phyloP scores from a whole-genome alignment of 2,888 invertebrate species.

The Barypeithes pellucidus region DNA sequence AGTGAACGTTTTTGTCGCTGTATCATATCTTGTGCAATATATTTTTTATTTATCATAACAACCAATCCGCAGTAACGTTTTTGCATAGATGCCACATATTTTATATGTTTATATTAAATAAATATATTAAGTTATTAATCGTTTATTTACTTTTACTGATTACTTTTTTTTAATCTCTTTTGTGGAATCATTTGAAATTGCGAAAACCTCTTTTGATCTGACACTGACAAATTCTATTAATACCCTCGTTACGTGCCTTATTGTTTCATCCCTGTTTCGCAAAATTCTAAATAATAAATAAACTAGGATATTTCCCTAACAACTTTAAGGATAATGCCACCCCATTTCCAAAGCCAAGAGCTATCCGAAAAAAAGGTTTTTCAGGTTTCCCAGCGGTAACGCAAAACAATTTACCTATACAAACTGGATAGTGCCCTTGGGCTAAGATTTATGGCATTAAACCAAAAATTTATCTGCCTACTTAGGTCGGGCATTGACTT shows the following conservation, averaged over 20 bases:
- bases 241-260: background rate
- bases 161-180: too few relatives aligned
- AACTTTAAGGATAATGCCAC: background rate
- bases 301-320: background rate
- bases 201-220: too few relatives aligned
- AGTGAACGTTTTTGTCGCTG: too few relatives aligned
- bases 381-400: slow-evolving; percentile 9
- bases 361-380: slow-evolving; percentile 6
- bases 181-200: too few relatives aligned
- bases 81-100: too few relatives aligned
- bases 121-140: too few relatives aligned
- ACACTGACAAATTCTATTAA: too few relatives aligned
- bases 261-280: background rate
- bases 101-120: too few relatives aligned
- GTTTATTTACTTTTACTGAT: too few relatives aligned
- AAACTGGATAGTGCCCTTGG: background rate
- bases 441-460: background rate
- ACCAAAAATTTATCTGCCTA: slow-evolving; percentile 17
- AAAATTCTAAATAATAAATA: slow-evolving; percentile 3
- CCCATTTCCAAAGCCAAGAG: background rate
- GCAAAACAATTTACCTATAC: slow-evolving; percentile 21
- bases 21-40: too few relatives aligned
- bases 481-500: slow-evolving; percentile 3
- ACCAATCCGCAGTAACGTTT: too few relatives aligned
- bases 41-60: too few relatives aligned